Evolutionary conservation across 1,140 invertebrate species (phyloP).

Genomic region (Meloidogyne floridensis): DNA sequence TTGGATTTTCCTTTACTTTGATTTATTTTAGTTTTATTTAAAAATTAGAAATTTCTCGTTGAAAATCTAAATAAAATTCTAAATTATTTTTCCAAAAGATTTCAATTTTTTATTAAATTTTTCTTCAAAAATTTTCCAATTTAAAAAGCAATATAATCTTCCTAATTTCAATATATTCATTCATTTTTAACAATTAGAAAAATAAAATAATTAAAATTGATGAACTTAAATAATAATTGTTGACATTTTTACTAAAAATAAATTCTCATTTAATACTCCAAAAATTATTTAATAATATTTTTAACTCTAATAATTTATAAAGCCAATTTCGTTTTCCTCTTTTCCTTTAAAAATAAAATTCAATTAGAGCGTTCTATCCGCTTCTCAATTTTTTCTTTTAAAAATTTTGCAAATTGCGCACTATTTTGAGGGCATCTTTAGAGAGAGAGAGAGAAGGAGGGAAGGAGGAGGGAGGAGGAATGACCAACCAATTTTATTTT

Average conservation of each 20-base stretch:
- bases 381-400: neutral
- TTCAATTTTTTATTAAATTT: too few relatives aligned
- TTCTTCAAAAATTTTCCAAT: too few relatives aligned
- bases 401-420: neutral
- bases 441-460: neutral
- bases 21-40: too few relatives aligned
- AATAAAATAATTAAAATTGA: neutral
- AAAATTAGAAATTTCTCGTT: too few relatives aligned
- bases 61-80: too few relatives aligned
- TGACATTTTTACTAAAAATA: neutral
- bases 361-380: neutral
- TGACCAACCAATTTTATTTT: neutral
- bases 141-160: neutral
- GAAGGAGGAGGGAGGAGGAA: neutral
- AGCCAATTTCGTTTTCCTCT: neutral
- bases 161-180: neutral
- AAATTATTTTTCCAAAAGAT: too few relatives aligned
- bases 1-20: too few relatives aligned
- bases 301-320: neutral
- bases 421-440: neutral
- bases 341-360: neutral
- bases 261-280: neutral
- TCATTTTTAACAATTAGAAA: neutral
- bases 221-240: neutral
- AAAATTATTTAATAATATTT: neutral